These are phyloP conservation scores for Notocelia uddmanniana DNA, from an alignment of 2,888 invertebrate genomes.

Conservation along the genomic window DNA sequence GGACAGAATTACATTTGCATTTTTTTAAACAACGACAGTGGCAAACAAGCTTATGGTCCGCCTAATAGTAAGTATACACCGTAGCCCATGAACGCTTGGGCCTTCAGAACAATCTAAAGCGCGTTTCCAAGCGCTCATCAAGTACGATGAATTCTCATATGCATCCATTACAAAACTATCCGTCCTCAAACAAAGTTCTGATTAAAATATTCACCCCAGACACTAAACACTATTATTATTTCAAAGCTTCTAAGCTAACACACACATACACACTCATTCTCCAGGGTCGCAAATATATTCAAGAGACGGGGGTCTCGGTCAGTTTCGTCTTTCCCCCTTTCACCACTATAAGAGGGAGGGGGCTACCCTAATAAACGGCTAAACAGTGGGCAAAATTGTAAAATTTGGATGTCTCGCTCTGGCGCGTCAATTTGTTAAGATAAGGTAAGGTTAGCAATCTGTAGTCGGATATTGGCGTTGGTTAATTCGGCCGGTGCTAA, in stretches of 20 bases:
- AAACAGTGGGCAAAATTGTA: conserved; percentile 82
- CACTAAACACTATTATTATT: conserved; percentile 68
- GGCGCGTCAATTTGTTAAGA: conserved; percentile 79
- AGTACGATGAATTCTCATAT: conserved; percentile 2
- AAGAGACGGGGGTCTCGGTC: conserved; percentile 77
- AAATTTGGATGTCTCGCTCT: conserved; percentile 74
- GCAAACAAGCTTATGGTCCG: too few relatives aligned
- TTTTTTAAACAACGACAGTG: too few relatives aligned
- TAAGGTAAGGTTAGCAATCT: conserved; percentile 71
- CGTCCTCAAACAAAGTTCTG: conserved; percentile 41
- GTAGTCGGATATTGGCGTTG: conserved; percentile 57
- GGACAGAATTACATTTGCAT: too few relatives aligned
- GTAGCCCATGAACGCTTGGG: too few relatives aligned
- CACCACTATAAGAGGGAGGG: conserved; percentile 70
- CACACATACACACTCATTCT: conserved; percentile 60
- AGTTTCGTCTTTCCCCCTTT: conserved; percentile 75
- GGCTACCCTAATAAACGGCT: conserved; percentile 78
- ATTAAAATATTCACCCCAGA: conserved; percentile 53
- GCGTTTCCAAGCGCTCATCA: too few relatives aligned
- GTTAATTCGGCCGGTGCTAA: neutral
- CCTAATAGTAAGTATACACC: too few relatives aligned
- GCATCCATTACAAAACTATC: conserved; percentile 36
- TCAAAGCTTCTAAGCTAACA: conserved; percentile 70
- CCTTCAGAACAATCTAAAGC: too few relatives aligned
- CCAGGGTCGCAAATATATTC: conserved; percentile 77